Evolutionary conservation across 2,888 invertebrate species (phyloP).

Genomic region (Hoplodrina blanda): DNA sequence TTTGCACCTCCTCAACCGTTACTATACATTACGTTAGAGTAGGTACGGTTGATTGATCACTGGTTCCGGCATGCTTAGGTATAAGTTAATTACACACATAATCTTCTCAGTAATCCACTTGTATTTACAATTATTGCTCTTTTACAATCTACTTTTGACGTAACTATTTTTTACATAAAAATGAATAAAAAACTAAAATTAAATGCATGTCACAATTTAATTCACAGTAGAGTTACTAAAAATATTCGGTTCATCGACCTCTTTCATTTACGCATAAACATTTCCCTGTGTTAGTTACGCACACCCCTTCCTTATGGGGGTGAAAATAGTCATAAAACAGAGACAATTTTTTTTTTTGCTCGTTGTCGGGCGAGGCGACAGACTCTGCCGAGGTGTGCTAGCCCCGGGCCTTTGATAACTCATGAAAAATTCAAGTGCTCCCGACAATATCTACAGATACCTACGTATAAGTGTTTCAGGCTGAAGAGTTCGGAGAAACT

Average conservation of each 20-base stretch:
- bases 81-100: background rate
- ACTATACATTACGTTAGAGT: background rate
- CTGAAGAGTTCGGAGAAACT: slow-evolving; percentile 19
- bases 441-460: slow-evolving; percentile 69
- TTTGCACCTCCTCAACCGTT: background rate
- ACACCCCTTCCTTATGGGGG: slow-evolving; percentile 70
- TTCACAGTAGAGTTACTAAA: slow-evolving; percentile 31
- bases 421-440: slow-evolving; percentile 85
- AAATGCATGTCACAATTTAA: no score
- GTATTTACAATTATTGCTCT: no score
- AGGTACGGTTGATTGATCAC: background rate
- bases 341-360: slow-evolving; percentile 72
- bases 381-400: slow-evolving; percentile 68
- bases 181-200: no score
- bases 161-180: no score
- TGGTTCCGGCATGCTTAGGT: background rate
- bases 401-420: slow-evolving; percentile 81
- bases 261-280: slow-evolving; percentile 71
- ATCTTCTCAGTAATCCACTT: no score
- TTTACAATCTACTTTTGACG: no score
- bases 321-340: slow-evolving; percentile 80
- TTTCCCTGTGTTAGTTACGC: slow-evolving; percentile 72
- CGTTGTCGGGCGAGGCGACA: slow-evolving; percentile 65
- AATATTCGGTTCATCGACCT: slow-evolving; percentile 69
- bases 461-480: slow-evolving; percentile 34